A percentile compares a stretch with the other conserved stretches of the same genome.
Conservation (phyloP, 1,140 invertebrate genomes). For the Hycleus cichorii region DNA sequence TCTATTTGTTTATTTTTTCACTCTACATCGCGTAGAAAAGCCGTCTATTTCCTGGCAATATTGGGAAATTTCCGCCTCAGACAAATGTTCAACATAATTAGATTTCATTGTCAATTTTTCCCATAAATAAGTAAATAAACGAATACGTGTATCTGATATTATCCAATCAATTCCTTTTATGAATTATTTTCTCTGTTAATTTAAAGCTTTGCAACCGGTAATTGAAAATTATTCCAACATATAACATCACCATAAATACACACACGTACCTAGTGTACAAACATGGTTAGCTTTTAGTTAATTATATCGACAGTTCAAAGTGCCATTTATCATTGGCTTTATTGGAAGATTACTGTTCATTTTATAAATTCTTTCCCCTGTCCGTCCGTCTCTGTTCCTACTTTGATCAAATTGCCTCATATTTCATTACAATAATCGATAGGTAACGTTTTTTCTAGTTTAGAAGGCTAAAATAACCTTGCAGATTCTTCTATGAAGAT, state of each 20-base stretch:
- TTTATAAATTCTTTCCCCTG: too few species aligned
- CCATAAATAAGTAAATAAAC: too few species aligned
- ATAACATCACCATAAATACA: neutral
- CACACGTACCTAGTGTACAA: neutral
- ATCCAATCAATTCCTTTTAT: neutral
- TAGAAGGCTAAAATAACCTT: constrained; percentile 1
- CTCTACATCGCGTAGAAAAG: too few species aligned
- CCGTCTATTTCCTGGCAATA: too few species aligned
- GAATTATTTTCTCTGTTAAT: neutral
- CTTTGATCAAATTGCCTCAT: constrained; percentile 2
- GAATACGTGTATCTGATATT: neutral
- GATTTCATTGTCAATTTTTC: too few species aligned
- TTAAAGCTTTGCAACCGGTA: neutral
- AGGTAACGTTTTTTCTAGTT: neutral
- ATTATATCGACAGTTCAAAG: constrained; percentile 5
- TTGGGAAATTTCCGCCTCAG: too few species aligned
- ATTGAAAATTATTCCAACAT: neutral
- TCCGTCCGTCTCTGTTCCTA: neutral
- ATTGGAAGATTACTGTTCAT: constrained; percentile 6
- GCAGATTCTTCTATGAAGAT: constrained; percentile 1
- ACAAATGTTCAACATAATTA: too few species aligned
- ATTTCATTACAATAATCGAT: constrained; percentile 11
- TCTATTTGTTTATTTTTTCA: too few species aligned
- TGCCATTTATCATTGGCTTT: constrained; percentile 5
- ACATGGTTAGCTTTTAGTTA: neutral